These are phyloP conservation scores for Forbesichthys papilliferus DNA, from an alignment of 2,113 vertebrate species.

Conservation along the genomic window DNA sequence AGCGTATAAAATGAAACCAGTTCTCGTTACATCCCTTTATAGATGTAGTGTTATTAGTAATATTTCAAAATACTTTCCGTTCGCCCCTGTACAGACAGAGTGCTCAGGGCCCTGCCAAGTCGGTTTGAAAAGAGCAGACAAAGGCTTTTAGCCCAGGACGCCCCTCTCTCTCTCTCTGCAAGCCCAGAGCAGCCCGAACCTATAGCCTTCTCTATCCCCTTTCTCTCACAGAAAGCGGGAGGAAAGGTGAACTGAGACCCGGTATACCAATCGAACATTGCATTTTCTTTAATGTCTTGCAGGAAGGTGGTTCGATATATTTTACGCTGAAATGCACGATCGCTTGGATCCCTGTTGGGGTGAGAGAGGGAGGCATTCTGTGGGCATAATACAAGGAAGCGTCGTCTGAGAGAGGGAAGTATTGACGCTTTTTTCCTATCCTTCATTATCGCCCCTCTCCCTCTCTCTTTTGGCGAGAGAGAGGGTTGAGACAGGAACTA, in stretches of 20 bases:
- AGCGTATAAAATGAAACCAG: neutral
- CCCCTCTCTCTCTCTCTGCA: slow-evolving; percentile 58
- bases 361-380: slow-evolving; percentile 70
- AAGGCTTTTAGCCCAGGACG: slow-evolving; percentile 83
- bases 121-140: slow-evolving; percentile 88
- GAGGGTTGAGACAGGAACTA: slow-evolving; percentile 59
- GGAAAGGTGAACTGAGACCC: neutral
- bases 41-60: accelerated
- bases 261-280: slow-evolving; percentile 15
- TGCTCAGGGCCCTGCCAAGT: slow-evolving; percentile 79
- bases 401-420: slow-evolving; percentile 74
- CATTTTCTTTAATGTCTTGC: slow-evolving; percentile 34
- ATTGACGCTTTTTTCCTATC: slow-evolving; percentile 68
- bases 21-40: neutral
- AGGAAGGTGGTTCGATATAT: slow-evolving; percentile 43
- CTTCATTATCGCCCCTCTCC: slow-evolving; percentile 60
- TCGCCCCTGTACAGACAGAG: slow-evolving; percentile 56
- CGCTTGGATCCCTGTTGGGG: slow-evolving; percentile 77
- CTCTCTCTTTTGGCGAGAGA: slow-evolving; percentile 67
- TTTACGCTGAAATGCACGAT: slow-evolving; percentile 78
- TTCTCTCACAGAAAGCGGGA: slow-evolving; percentile 50
- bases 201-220: slow-evolving; percentile 36
- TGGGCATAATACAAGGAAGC: slow-evolving; percentile 71
- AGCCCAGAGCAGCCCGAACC: slow-evolving; percentile 45
- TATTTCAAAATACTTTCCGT: neutral